Percentiles rank a stretch among this genome's conserved stretches.
Evolutionary conservation across 2,797 vertebrate genomes (phyloP).

Genomic region (Stomatorhinus walkeri): DNA sequence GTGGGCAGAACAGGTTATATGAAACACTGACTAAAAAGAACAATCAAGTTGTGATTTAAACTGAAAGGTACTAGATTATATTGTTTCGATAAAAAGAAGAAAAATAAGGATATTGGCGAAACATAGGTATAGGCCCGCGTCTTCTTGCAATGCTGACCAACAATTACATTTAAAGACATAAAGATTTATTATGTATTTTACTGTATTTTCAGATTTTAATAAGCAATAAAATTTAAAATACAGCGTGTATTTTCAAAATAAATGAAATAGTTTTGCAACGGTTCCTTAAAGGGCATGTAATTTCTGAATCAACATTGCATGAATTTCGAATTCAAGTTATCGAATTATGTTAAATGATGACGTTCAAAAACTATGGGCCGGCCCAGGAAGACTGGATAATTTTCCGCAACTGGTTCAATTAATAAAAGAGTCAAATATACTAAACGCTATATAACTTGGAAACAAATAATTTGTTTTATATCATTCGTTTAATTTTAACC

Average conservation of each 20-base stretch:
- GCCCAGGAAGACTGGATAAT: background rate
- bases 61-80: background rate
- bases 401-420: background rate
- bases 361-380: background rate
- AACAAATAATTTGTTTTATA: background rate
- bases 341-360: background rate
- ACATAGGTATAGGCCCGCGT: background rate
- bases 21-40: background rate
- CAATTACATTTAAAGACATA: background rate
- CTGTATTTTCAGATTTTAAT: background rate
- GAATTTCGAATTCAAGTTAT: background rate
- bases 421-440: background rate
- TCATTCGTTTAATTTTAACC: background rate
- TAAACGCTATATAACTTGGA: background rate
- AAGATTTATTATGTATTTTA: background rate
- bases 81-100: background rate
- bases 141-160: background rate
- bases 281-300: background rate
- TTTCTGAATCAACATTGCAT: background rate
- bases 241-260: background rate
- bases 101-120: background rate
- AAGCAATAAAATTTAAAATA: background rate
- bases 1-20: background rate
- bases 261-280: background rate
- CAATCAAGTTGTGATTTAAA: background rate